Base-by-base conservation (phyloP, 2,797 vertebrate species). In the Paguma larvata region DNA sequence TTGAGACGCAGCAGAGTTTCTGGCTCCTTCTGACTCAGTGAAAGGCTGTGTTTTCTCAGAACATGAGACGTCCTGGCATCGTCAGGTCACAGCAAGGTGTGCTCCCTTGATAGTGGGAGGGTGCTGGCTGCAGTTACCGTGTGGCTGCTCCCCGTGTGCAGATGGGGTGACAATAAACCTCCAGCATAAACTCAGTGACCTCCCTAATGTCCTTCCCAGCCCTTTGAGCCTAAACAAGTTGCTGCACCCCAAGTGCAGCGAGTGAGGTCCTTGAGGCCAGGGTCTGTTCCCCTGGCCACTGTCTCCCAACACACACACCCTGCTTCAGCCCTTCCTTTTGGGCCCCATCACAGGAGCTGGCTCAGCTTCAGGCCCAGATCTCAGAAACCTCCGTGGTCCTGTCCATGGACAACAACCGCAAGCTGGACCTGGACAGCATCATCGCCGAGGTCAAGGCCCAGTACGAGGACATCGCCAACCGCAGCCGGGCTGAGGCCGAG, bases 361-460 rank as follows among this genome's bases (percentile, higher is more conserved):
- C 98, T 97, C 99, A 99, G 98, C 99, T 99, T 93, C 99, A 99
- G 97, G 94, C 99, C 38, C 99, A 99, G 98, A 99, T 99, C 96
- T 98, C 98, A 7, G 99, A 99, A 97, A 99, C 99, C 3, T 99
- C 99, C 0, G 99, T 99, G 62, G 95, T 99, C 6, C 99, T 99
- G 46, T 99, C 99, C 98, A 99, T 99, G 99, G 99, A 99, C 98
- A 99, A 99, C 98, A 99, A 99, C 98, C 99, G 99, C 80, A 99
- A 96, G 94, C 98, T 99, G 97, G 99, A 99, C 96, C 98, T 99
- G 98, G 98, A 99, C 19, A 15, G 99, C 96, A 99, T 99, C 70
- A 99, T 99, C 19, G 98, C 98, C 0, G 99, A 99, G 95, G 99
- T 99, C 95, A 99, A 98, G 85, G 98, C 98, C 4, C 99, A 99